phyloP scores from a whole-genome alignment of 2,888 invertebrate genomes.

The Brachypalpus laphriformis region DNA sequence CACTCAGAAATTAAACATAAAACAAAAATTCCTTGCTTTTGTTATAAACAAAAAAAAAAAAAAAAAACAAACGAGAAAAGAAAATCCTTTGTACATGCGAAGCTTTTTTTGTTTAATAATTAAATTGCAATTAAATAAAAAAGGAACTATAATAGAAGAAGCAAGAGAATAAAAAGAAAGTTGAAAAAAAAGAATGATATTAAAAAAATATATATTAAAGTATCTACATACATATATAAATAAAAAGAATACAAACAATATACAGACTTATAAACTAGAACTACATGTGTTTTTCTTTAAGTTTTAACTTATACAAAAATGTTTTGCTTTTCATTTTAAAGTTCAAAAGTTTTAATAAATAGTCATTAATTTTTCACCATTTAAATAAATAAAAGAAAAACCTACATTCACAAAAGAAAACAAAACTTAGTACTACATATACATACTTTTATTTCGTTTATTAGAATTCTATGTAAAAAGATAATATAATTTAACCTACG shows the following conservation, averaged over 20 bases:
- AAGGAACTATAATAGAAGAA: slow-evolving; percentile 39
- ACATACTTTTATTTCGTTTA: slow-evolving; percentile 2
- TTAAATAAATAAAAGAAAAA: neutral
- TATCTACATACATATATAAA: slow-evolving; percentile 62
- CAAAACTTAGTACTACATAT: slow-evolving; percentile 17
- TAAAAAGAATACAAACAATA: slow-evolving; percentile 71
- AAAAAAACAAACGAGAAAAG: neutral
- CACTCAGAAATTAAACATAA: slow-evolving; percentile 49
- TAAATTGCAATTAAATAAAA: slow-evolving; percentile 28
- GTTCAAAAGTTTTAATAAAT: neutral
- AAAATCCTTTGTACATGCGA: slow-evolving; percentile 62
- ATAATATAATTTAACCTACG: slow-evolving; percentile 35
- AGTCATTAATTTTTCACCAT: neutral
- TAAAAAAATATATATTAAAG: slow-evolving; percentile 61
- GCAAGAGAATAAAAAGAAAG: slow-evolving; percentile 22
- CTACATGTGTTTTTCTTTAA: slow-evolving; percentile 56
- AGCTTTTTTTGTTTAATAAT: slow-evolving; percentile 48
- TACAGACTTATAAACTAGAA: slow-evolving; percentile 76
- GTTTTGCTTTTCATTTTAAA: neutral
- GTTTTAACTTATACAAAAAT: slow-evolving; percentile 54
- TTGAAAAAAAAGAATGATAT: slow-evolving; percentile 37
- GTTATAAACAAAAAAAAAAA: slow-evolving; percentile 36
- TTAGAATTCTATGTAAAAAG: slow-evolving; percentile 59
- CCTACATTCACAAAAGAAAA: slow-evolving; percentile 20
- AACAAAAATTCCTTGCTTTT: slow-evolving; percentile 66